A percentile compares a stretch with the other conserved stretches of the same genome.
Conservation (phyloP, 2,888 invertebrate species). For the Scotopteryx bipunctaria region DNA sequence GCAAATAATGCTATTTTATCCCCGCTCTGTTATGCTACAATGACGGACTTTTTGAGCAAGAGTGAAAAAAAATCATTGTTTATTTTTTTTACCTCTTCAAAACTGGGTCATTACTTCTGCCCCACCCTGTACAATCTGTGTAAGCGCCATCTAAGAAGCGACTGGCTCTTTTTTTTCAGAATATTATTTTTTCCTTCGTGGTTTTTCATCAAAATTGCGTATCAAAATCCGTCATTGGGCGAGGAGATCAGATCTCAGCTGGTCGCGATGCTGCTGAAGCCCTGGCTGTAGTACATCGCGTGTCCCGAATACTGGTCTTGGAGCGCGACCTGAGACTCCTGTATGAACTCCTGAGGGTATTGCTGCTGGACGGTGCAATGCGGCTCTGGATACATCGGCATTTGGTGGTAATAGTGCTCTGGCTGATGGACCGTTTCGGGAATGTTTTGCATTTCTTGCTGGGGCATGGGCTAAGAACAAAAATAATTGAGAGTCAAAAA, state of each 20-base stretch:
- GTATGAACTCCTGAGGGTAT: slow-evolving; percentile 25
- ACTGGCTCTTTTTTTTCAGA: too few species aligned
- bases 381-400: slow-evolving; percentile 28
- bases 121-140: too few species aligned
- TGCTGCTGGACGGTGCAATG: slow-evolving; percentile 9
- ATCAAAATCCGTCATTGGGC: slow-evolving; percentile 26
- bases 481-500: too few species aligned
- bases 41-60: too few species aligned
- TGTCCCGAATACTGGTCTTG: slow-evolving; percentile 39
- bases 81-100: too few species aligned
- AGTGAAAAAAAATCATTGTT: too few species aligned
- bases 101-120: too few species aligned
- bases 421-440: slow-evolving; percentile 48
- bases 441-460: slow-evolving; percentile 43
- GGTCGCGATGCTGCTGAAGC: slow-evolving; percentile 54
- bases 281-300: slow-evolving; percentile 54
- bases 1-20: too few species aligned
- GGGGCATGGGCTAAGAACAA: slow-evolving; percentile 39
- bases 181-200: too few species aligned
- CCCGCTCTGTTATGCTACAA: too few species aligned
- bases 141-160: too few species aligned
- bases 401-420: slow-evolving; percentile 57
- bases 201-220: slow-evolving; percentile 2
- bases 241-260: slow-evolving; percentile 55
- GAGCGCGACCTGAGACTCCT: slow-evolving; percentile 36